Evolutionary conservation across 2,797 vertebrate species (phyloP).

Genomic region (Lophotriccus pileatus): DNA sequence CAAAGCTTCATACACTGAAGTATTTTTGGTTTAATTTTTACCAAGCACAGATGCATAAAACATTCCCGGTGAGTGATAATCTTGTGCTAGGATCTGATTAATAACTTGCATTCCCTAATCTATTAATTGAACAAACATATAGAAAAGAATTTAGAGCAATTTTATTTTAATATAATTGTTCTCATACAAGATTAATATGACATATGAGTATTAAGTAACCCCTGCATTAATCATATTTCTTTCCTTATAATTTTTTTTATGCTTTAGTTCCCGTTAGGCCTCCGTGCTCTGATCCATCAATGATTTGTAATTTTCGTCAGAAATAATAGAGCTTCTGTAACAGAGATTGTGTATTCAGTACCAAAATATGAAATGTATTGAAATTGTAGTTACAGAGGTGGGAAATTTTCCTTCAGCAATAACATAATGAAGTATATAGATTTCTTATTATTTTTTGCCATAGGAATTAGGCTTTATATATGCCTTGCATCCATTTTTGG

Average conservation of each 20-base stretch:
- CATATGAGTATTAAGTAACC: neutral
- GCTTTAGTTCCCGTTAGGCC: neutral
- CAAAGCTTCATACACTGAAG: neutral
- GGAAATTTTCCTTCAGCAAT: neutral
- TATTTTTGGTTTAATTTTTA: neutral
- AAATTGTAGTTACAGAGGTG: neutral
- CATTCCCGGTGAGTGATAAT: neutral
- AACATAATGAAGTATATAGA: neutral
- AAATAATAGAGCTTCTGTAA: neutral
- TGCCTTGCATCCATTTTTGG: neutral
- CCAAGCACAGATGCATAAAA: neutral
- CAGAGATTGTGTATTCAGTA: neutral
- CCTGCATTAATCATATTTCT: neutral
- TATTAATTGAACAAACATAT: neutral
- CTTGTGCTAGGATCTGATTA: neutral
- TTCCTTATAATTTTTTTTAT: neutral
- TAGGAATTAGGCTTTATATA: neutral
- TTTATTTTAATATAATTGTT: neutral
- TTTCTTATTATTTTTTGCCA: neutral
- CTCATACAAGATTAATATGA: neutral
- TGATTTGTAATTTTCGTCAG: constrained; percentile 20
- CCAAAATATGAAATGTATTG: neutral
- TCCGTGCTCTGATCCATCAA: neutral
- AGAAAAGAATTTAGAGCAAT: neutral
- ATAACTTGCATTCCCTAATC: neutral